phyloP scores from a whole-genome alignment of 2,888 invertebrate species.

The Creontiades dilutus region DNA sequence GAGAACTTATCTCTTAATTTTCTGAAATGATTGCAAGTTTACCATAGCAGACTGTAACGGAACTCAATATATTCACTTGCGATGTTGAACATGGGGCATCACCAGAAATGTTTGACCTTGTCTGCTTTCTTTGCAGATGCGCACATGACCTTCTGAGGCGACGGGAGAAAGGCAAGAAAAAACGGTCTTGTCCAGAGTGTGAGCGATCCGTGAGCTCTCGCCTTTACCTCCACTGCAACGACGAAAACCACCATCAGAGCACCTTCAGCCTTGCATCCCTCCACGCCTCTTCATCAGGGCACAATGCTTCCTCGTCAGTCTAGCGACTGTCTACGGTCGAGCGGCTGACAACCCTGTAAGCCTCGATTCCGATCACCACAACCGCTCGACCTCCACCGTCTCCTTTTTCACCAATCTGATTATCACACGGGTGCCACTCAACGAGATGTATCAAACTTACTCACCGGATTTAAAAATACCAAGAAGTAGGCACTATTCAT shows the following conservation, averaged over 20 bases:
- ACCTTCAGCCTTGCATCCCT: conserved; percentile 79
- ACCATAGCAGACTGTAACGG: no score
- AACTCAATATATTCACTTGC: no score
- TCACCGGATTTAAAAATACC: no score
- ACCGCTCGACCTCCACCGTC: not conserved
- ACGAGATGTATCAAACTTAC: no score
- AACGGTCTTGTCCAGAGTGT: conserved; percentile 85
- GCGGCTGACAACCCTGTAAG: conserved; percentile 63
- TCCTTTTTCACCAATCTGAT: not conserved
- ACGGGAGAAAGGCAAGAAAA: conserved; percentile 83
- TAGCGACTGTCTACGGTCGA: conserved; percentile 64
- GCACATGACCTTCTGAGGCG: conserved; percentile 84
- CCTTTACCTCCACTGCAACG: conserved; percentile 82
- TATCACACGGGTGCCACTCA: not conserved
- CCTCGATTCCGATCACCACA: not conserved
- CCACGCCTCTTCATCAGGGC: conserved; percentile 73
- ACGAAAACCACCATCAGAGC: conserved; percentile 78
- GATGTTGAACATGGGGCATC: no score
- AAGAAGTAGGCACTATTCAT: no score
- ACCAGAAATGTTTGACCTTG: no score
- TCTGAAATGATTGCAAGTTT: no score
- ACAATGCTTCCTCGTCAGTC: conserved; percentile 58
- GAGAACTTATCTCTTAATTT: no score
- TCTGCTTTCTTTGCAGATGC: conserved; percentile 79
- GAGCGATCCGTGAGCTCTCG: conserved; percentile 85